Conservation (phyloP, 1,140 invertebrate species). For the Tenebrio molitor region DNA sequence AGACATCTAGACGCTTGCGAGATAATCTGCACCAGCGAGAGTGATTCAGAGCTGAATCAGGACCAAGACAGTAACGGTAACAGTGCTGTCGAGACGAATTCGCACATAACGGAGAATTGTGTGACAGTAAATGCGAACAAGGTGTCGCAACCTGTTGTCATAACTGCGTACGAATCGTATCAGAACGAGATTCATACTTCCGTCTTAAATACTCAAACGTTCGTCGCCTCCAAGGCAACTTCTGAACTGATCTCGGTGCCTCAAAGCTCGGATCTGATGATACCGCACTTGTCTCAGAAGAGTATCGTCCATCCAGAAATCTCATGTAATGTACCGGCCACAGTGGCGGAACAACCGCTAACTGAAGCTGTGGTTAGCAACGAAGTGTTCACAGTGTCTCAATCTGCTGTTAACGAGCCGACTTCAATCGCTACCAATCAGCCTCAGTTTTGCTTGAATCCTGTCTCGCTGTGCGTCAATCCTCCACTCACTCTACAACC, state of each 20-base stretch:
- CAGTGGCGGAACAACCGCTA: neutral
- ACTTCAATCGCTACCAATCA: conserved; percentile 45
- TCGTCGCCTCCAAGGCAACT: conserved; percentile 55
- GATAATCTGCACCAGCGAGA: conserved; percentile 82
- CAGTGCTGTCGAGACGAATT: conserved; percentile 60
- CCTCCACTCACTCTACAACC: conserved; percentile 50
- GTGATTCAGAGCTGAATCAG: conserved; percentile 72
- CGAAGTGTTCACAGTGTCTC: conserved; percentile 2
- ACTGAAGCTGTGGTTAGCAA: conserved; percentile 15
- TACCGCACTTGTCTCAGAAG: conserved; percentile 24
- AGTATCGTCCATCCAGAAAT: neutral
- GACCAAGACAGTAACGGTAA: conserved; percentile 57
- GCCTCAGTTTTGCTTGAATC: conserved; percentile 55
- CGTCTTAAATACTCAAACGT: conserved; percentile 61
- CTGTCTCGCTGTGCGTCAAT: conserved; percentile 56
- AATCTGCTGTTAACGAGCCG: conserved; percentile 26
- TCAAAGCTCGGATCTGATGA: conserved; percentile 51
- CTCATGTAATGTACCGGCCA: neutral
- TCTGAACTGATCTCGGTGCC: conserved; percentile 53
- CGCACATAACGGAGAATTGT: no score
- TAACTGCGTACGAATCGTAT: conserved; percentile 64
- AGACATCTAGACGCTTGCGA: conserved; percentile 86
- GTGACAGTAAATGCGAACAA: no score
- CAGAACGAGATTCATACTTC: conserved; percentile 65
- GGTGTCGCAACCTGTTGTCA: conserved; percentile 60